phyloP scores from a whole-genome alignment of 2,888 invertebrate genomes.

The Hemicrepidius hirtus region DNA sequence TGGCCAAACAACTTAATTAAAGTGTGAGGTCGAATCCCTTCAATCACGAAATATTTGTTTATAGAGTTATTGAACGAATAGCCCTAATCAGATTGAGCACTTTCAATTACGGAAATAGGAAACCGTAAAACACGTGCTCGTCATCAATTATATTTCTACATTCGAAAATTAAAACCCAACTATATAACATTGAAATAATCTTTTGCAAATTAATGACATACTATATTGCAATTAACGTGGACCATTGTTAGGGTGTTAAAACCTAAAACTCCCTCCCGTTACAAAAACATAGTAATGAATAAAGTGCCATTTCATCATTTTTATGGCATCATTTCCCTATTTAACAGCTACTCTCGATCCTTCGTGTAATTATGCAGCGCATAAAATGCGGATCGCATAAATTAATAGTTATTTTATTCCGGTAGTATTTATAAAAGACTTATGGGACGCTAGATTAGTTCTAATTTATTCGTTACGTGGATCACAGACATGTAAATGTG shows the following conservation, averaged over 20 bases:
- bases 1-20: slow-evolving; percentile 34
- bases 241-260: slow-evolving; percentile 46
- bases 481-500: slow-evolving; percentile 56
- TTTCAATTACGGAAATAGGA: slow-evolving; percentile 15
- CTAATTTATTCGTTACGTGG: slow-evolving; percentile 65
- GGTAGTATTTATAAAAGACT: slow-evolving; percentile 60
- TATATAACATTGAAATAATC: slow-evolving; percentile 15
- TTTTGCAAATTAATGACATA: slow-evolving; percentile 24
- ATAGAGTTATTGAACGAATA: slow-evolving; percentile 13
- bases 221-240: slow-evolving; percentile 44
- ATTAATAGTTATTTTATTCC: slow-evolving; percentile 66
- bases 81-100: slow-evolving; percentile 23
- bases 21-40: slow-evolving; percentile 28
- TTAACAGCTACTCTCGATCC: slow-evolving; percentile 58
- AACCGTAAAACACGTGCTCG: slow-evolving; percentile 1
- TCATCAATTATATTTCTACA: slow-evolving; percentile 9
- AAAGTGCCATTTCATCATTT: slow-evolving; percentile 63
- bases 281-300: slow-evolving; percentile 57
- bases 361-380: slow-evolving; percentile 63
- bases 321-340: slow-evolving; percentile 60
- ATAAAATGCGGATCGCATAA: slow-evolving; percentile 64
- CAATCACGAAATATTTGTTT: slow-evolving; percentile 30
- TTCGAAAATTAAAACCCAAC: slow-evolving; percentile 22
- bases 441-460: slow-evolving; percentile 62
- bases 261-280: slow-evolving; percentile 38